Percentiles rank a stretch among this genome's conserved stretches.
phyloP scores from a whole-genome alignment of 2,888 invertebrate genomes.

The Graphium colonna region DNA sequence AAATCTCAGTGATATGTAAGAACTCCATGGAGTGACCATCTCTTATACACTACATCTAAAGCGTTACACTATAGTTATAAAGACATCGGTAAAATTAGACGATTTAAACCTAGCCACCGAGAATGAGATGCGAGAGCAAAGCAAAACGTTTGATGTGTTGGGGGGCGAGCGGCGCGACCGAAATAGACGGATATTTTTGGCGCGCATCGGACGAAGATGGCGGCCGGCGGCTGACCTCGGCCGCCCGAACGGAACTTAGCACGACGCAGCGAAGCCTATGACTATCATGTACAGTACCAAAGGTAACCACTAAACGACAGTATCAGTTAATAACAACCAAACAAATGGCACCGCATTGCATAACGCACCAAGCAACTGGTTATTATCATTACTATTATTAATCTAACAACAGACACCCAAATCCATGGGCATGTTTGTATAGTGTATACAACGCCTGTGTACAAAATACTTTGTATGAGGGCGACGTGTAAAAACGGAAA shows the following conservation, averaged over 20 bases:
- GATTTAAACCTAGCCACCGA: conserved; percentile 58
- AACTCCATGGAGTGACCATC: conserved; percentile 69
- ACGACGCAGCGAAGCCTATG: conserved; percentile 35
- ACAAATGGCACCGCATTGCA: conserved; percentile 70
- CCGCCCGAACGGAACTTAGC: conserved; percentile 24
- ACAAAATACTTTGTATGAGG: conserved; percentile 28
- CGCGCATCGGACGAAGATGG: conserved; percentile 30
- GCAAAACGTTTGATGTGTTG: conserved; percentile 15
- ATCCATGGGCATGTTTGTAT: conserved; percentile 23
- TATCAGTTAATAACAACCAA: conserved; percentile 70
- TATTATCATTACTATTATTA: conserved; percentile 16
- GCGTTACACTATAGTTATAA: conserved; percentile 59
- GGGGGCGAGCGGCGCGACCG: conserved; percentile 33
- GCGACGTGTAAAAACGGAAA: conserved; percentile 26
- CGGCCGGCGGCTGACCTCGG: conserved; percentile 29
- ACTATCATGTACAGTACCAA: conserved; percentile 39
- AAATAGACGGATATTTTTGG: conserved; percentile 26
- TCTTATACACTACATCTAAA: conserved; percentile 73
- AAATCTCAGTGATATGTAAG: conserved; percentile 79
- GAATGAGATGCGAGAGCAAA: conserved; percentile 31
- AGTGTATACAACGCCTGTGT: conserved; percentile 20
- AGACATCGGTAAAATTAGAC: conserved; percentile 56
- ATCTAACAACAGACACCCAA: conserved; percentile 15
- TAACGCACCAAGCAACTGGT: conserved; percentile 48
- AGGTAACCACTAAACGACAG: conserved; percentile 65